Conservation (phyloP, 2,113 vertebrate species). For the Tor tambroides region DNA sequence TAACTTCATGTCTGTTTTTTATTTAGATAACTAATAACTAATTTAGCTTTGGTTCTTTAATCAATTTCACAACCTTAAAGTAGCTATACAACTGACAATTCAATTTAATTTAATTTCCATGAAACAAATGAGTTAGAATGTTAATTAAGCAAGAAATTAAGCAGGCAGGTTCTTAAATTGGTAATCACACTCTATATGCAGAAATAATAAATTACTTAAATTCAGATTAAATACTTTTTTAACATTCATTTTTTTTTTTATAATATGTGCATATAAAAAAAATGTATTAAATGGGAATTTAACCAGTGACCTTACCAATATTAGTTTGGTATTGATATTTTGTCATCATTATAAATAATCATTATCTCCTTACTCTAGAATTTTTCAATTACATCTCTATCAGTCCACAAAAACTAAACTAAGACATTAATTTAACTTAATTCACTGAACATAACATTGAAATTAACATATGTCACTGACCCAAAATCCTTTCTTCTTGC, state of each 20-base stretch:
- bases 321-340: no score
- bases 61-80: background rate
- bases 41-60: background rate
- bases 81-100: background rate
- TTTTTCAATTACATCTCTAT: background rate
- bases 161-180: no score
- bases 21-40: no score
- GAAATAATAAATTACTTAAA: background rate
- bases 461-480: background rate
- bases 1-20: background rate
- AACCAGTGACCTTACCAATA: no score
- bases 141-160: no score
- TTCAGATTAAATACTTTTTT: no score
- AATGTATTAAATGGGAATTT: no score
- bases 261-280: no score
- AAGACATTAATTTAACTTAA: slow-evolving; percentile 17
- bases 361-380: background rate
- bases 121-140: background rate
- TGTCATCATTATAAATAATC: background rate
- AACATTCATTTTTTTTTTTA: no score
- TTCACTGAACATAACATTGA: background rate
- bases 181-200: background rate
- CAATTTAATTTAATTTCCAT: background rate
- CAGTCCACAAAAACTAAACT: background rate
- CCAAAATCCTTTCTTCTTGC: slow-evolving; percentile 13